A percentile compares a stretch with the other conserved stretches of the same genome.
Evolutionary conservation across 92 coral and sea anemone genomes (phyloP).

Genomic region (Actinostola sp.): DNA sequence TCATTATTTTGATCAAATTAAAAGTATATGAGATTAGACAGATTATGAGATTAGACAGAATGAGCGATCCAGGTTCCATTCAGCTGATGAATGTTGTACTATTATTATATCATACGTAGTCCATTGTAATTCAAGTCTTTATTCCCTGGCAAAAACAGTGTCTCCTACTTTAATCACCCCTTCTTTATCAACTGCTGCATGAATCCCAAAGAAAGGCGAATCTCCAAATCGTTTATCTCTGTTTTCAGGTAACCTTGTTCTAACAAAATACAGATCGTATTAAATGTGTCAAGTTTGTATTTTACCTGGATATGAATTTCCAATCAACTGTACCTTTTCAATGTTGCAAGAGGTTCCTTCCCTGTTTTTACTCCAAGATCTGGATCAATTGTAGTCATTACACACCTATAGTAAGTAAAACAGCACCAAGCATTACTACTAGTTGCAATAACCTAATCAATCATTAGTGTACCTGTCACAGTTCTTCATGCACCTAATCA

Average conservation of each 20-base stretch:
- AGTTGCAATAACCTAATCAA: neutral
- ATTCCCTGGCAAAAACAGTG: constrained; percentile 61
- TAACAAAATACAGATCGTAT: neutral
- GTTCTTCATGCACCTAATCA: no score
- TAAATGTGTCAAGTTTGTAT: neutral
- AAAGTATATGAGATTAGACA: no score
- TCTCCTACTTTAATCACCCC: constrained; percentile 78
- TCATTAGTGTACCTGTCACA: no score
- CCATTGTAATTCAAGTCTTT: no score
- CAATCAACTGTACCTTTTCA: constrained; percentile 58
- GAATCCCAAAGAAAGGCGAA: constrained; percentile 81
- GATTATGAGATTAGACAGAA: no score
- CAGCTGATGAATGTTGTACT: no score
- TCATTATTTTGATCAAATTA: no score
- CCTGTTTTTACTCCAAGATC: constrained; percentile 67
- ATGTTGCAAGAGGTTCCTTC: constrained; percentile 74
- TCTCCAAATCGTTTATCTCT: constrained; percentile 62
- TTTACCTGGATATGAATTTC: neutral
- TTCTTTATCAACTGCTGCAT: constrained; percentile 56
- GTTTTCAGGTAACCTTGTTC: constrained; percentile 65
- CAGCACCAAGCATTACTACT: no score
- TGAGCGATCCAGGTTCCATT: no score
- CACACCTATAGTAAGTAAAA: constrained; percentile 49
- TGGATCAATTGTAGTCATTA: constrained; percentile 76
- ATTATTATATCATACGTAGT: no score